phyloP scores from a whole-genome alignment of 2,797 vertebrate species.

The Mycteria americana region DNA sequence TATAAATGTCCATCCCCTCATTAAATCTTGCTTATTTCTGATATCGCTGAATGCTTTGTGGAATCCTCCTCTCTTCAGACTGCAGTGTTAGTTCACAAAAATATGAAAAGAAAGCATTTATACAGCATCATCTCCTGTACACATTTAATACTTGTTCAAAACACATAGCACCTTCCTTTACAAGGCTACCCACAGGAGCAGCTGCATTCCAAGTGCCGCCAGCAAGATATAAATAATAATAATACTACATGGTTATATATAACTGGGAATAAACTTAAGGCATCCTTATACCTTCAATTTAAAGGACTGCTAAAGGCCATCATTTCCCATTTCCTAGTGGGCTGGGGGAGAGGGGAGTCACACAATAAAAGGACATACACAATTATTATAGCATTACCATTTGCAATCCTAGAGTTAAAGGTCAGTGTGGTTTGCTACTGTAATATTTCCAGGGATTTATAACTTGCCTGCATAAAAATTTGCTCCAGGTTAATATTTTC shows the following conservation, averaged over 20 bases:
- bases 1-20: background rate
- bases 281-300: conserved; percentile 57
- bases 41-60: background rate
- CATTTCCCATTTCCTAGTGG: conserved; percentile 43
- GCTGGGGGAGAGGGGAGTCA: background rate
- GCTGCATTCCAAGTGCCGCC: conserved; percentile 3
- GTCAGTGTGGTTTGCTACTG: conserved; percentile 55
- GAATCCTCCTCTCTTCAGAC: background rate
- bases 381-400: conserved; percentile 70
- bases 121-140: background rate
- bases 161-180: conserved; percentile 7
- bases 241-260: conserved; percentile 37
- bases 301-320: conserved; percentile 68
- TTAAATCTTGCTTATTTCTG: background rate
- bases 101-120: background rate
- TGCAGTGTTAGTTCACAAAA: background rate
- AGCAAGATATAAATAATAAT: conserved; percentile 57
- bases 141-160: conserved; percentile 20
- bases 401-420: conserved; percentile 65
- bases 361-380: conserved; percentile 63
- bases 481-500: conserved; percentile 48
- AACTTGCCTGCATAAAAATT: conserved; percentile 23
- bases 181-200: background rate
- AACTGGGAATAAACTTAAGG: conserved; percentile 54
- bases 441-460: conserved; percentile 65